Evolutionary conservation across 37 sponge, comb jelly and placozoan species (phyloP).

Genomic region (Spongia lamella): DNA sequence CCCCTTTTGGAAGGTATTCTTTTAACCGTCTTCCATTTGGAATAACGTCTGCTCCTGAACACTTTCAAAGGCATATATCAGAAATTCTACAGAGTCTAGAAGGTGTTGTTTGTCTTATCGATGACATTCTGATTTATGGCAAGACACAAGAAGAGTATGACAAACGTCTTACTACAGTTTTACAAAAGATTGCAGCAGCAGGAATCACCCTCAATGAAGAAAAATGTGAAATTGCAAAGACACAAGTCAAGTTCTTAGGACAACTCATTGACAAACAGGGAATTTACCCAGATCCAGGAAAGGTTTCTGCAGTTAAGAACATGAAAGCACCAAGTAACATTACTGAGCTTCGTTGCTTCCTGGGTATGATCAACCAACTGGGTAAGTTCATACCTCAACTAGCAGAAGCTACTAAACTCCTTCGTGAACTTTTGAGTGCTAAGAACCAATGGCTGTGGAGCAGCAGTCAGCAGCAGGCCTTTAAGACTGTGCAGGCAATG

Average conservation of each 20-base stretch:
- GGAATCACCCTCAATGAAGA: constrained; percentile 17
- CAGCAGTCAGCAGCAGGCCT: background rate
- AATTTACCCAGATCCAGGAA: constrained; percentile 3
- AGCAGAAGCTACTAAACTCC: constrained; percentile 9
- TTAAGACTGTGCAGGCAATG: background rate
- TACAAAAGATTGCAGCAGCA: background rate
- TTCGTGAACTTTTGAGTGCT: constrained; percentile 17
- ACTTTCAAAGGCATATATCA: constrained; percentile 20
- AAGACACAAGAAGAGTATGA: constrained; percentile 17
- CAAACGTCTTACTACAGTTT: background rate
- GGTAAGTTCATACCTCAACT: constrained; percentile 15
- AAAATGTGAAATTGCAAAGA: constrained; percentile 11
- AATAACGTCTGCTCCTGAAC: constrained; percentile 36
- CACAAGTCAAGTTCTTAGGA: constrained; percentile 25
- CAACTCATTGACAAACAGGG: constrained; percentile 18
- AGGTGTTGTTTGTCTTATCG: constrained; percentile 31
- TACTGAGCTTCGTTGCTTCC: constrained; percentile 22
- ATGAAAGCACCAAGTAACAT: constrained; percentile 6
- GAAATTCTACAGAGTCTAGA: background rate
- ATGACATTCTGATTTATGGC: too few relatives aligned
- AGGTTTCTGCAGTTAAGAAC: background rate
- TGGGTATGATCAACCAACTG: constrained; percentile 36
- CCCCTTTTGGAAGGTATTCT: too few relatives aligned
- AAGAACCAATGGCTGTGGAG: constrained; percentile 20
- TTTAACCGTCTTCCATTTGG: too few relatives aligned